A percentile compares a stretch with the other conserved stretches of the same genome.
phyloP scores from a whole-genome alignment of 2,113 vertebrate genomes.

The Corythaixoides concolor region DNA sequence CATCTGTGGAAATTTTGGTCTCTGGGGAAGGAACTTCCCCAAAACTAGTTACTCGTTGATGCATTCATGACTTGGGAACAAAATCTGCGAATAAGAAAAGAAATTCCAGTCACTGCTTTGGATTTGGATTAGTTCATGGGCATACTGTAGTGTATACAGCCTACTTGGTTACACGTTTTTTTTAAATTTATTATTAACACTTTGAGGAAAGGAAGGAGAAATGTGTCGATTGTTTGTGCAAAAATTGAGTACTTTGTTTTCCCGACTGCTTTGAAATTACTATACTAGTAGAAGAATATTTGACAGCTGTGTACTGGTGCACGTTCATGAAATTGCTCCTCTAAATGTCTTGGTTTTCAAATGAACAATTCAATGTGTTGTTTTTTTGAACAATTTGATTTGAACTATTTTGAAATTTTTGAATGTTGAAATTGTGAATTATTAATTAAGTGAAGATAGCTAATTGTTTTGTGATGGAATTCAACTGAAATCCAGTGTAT shows the following conservation, averaged over 20 bases:
- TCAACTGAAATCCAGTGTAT: conserved; percentile 62
- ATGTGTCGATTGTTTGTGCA: background rate
- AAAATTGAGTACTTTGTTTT: background rate
- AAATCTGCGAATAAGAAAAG: background rate
- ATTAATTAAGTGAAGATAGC: conserved; percentile 44
- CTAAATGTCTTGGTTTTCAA: conserved; percentile 55
- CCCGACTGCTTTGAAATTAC: background rate
- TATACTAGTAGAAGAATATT: conserved; percentile 22
- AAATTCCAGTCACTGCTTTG: background rate
- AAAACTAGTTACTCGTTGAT: background rate
- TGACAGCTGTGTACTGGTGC: conserved; percentile 67
- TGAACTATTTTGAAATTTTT: conserved; percentile 35
- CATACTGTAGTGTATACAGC: background rate
- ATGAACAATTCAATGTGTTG: conserved; percentile 41
- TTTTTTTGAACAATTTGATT: conserved; percentile 11
- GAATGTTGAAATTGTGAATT: conserved; percentile 67
- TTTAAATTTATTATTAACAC: background rate
- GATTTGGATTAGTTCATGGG: background rate
- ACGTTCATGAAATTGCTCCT: conserved; percentile 63
- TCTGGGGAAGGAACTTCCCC: background rate
- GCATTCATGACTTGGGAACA: background rate
- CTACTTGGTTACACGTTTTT: background rate
- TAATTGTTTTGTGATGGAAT: conserved; percentile 57
- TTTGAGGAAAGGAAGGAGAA: background rate
- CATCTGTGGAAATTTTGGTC: background rate